phyloP scores from a whole-genome alignment of 2,113 vertebrate genomes.

The Malurus elegans region DNA sequence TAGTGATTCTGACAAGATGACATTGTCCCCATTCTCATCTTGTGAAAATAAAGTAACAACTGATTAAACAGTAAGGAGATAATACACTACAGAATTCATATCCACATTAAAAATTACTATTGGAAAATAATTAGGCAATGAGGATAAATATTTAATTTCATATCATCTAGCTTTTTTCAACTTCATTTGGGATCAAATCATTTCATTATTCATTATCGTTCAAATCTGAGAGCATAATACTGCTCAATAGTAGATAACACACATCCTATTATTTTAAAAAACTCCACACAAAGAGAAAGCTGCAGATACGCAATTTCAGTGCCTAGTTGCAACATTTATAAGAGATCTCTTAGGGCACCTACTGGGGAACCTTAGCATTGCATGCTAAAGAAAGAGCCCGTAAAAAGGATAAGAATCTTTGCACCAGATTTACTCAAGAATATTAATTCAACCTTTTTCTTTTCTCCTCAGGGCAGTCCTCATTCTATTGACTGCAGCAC shows the following conservation, averaged over 20 bases:
- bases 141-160: slow-evolving; percentile 41
- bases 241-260: background rate
- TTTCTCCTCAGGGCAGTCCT: background rate
- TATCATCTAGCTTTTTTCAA: background rate
- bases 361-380: slow-evolving; percentile 62
- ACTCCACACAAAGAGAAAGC: background rate
- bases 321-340: background rate
- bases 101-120: background rate
- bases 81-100: background rate
- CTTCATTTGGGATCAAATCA: slow-evolving; percentile 4
- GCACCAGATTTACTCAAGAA: background rate
- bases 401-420: background rate
- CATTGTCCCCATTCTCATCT: background rate
- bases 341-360: slow-evolving; percentile 76
- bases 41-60: slow-evolving; percentile 2
- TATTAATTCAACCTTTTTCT: background rate
- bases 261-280: background rate
- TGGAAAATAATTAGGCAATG: background rate
- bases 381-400: background rate
- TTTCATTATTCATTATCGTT: background rate
- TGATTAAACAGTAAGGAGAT: slow-evolving; percentile 10
- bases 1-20: background rate
- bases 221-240: slow-evolving; percentile 14
- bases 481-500: background rate
- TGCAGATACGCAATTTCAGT: background rate